Percentiles rank a stretch among this genome's conserved stretches.
Evolutionary conservation across 30 jellyfish, hydroid and myxozoan species (phyloP).

Genomic region (Aurelia coerulea): DNA sequence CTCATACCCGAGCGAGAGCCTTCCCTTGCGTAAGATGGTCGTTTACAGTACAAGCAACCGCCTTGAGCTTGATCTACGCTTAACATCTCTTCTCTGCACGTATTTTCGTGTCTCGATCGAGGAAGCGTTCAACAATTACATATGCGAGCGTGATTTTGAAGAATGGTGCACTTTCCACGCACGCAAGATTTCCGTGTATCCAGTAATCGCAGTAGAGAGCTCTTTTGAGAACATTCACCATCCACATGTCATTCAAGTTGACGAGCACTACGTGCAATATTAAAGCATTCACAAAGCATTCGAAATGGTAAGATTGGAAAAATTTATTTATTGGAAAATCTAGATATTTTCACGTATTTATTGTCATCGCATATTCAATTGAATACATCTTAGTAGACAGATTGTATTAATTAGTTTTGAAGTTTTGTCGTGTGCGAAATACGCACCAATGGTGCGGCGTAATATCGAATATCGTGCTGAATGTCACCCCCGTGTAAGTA

Average conservation of each 20-base stretch:
- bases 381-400: slow-evolving; percentile 3
- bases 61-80: slow-evolving; percentile 55
- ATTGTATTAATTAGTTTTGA: too few relatives aligned
- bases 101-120: slow-evolving; percentile 73
- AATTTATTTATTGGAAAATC: slow-evolving; percentile 42
- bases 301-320: slow-evolving; percentile 40
- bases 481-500: too few relatives aligned
- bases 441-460: too few relatives aligned
- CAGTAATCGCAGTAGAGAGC: slow-evolving; percentile 72
- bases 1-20: slow-evolving; percentile 62
- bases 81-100: slow-evolving; percentile 70
- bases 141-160: slow-evolving; percentile 77
- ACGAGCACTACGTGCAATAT: slow-evolving; percentile 57
- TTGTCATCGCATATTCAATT: slow-evolving; percentile 2
- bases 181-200: slow-evolving; percentile 70
- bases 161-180: slow-evolving; percentile 81
- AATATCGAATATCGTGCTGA: too few relatives aligned
- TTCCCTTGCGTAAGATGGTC: slow-evolving; percentile 70
- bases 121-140: slow-evolving; percentile 68
- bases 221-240: slow-evolving; percentile 40
- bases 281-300: slow-evolving; percentile 60
- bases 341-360: slow-evolving; percentile 40
- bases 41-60: slow-evolving; percentile 70
- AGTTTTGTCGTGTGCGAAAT: too few relatives aligned
- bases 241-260: slow-evolving; percentile 46